Conservation (phyloP, 2,888 invertebrate genomes). For the Catocala nupta region DNA sequence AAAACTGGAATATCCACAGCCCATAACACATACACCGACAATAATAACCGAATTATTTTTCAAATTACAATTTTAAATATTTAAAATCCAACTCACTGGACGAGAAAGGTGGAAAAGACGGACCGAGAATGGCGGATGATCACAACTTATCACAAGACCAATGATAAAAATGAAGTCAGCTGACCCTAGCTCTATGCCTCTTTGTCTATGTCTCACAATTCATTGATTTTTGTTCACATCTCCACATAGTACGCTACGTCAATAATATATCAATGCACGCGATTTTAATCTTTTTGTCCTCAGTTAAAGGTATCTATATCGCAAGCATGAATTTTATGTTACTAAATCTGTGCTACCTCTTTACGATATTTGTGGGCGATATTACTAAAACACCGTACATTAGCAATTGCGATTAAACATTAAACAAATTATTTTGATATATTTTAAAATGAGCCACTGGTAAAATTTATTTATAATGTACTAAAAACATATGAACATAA, state of each 20-base stretch:
- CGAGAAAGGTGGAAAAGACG: conserved; percentile 84
- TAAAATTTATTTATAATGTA: too few relatives aligned
- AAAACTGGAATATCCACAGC: conserved; percentile 56
- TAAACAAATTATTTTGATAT: too few relatives aligned
- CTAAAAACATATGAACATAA: too few relatives aligned
- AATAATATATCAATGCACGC: not conserved
- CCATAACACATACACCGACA: conserved; percentile 68
- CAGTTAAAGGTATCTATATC: not conserved
- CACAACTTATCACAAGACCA: conserved; percentile 87
- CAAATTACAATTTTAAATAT: conserved; percentile 57
- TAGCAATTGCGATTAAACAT: too few relatives aligned
- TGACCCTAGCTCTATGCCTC: conserved; percentile 81
- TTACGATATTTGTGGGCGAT: not conserved
- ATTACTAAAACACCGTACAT: not conserved
- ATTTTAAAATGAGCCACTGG: too few relatives aligned
- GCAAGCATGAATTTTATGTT: not conserved
- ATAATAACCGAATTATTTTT: conserved; percentile 52
- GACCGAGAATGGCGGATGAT: conserved; percentile 85
- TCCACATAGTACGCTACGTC: conserved; percentile 9
- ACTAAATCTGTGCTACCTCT: not conserved
- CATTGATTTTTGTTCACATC: conserved; percentile 68
- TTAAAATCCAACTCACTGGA: conserved; percentile 81
- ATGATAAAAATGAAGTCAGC: conserved; percentile 87
- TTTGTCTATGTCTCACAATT: conserved; percentile 67
- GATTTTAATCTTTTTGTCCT: conserved; percentile 6